Evolutionary conservation across 2,113 vertebrate species (phyloP).

Genomic region (Thermophis baileyi): DNA sequence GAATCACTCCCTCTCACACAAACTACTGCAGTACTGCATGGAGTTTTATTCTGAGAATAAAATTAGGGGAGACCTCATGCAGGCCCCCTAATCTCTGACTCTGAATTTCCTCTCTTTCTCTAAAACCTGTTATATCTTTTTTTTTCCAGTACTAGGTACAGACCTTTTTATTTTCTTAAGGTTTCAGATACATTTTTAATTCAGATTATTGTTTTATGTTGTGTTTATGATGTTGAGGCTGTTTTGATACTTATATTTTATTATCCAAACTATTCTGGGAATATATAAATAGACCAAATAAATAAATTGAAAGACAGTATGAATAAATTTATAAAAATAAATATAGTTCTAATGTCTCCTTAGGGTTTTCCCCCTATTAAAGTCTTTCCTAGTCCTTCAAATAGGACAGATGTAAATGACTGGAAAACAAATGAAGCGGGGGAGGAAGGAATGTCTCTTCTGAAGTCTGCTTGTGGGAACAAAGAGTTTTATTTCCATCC

Average conservation of each 20-base stretch:
- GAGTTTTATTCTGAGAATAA: background rate
- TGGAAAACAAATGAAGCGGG: background rate
- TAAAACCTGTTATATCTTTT: background rate
- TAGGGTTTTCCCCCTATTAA: background rate
- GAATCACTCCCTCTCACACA: background rate
- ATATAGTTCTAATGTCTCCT: background rate
- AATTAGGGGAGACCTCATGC: background rate
- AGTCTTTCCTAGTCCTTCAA: background rate
- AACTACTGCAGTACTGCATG: background rate
- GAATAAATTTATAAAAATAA: background rate
- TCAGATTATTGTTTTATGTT: background rate
- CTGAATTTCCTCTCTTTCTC: background rate
- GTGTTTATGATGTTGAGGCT: background rate
- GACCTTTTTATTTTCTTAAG: background rate
- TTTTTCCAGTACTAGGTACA: too few species aligned
- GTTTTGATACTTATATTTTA: background rate
- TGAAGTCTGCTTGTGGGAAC: background rate
- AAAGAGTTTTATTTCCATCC: slow-evolving; percentile 14
- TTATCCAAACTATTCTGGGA: background rate
- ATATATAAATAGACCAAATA: background rate
- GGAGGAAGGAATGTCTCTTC: background rate
- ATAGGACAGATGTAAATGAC: background rate
- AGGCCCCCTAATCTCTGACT: background rate
- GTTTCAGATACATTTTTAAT: background rate
- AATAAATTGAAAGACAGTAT: background rate